Conservation (phyloP, 2,113 vertebrate genomes). For the Microcebus griseorufus region DNA sequence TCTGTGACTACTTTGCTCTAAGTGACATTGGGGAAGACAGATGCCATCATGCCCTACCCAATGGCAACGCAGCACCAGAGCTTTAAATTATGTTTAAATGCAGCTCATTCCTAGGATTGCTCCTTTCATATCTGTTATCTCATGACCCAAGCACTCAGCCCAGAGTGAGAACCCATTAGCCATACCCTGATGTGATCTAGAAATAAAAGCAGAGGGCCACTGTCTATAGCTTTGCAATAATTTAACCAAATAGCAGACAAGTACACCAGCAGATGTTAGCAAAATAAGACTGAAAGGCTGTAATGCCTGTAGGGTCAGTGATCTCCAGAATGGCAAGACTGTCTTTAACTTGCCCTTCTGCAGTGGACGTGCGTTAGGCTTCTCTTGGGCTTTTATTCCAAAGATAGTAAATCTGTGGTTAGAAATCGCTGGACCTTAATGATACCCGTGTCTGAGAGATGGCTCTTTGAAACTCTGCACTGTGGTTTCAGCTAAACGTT, state of each 20-base stretch:
- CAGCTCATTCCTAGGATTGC: background rate
- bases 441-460: background rate
- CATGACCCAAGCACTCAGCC: conserved; percentile 7
- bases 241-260: background rate
- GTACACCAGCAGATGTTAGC: conserved; percentile 2
- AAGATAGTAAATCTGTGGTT: conserved; percentile 34
- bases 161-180: background rate
- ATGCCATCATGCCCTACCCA: background rate
- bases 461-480: background rate
- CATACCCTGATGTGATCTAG: background rate
- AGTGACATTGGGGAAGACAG: background rate
- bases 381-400: conserved; percentile 12
- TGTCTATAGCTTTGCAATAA: background rate
- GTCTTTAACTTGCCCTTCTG: conserved; percentile 55
- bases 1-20: background rate
- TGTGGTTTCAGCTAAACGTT: conserved; percentile 50
- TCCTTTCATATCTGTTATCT: background rate
- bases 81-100: background rate
- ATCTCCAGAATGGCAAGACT: background rate
- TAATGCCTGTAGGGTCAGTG: background rate
- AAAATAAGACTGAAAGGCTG: conserved; percentile 11
- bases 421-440: background rate
- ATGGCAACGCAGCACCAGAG: background rate
- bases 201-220: background rate
- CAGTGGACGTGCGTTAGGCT: background rate